These are phyloP conservation scores for Dasypogon diadema DNA, from an alignment of 2,888 invertebrate genomes.

Conservation along the genomic window DNA sequence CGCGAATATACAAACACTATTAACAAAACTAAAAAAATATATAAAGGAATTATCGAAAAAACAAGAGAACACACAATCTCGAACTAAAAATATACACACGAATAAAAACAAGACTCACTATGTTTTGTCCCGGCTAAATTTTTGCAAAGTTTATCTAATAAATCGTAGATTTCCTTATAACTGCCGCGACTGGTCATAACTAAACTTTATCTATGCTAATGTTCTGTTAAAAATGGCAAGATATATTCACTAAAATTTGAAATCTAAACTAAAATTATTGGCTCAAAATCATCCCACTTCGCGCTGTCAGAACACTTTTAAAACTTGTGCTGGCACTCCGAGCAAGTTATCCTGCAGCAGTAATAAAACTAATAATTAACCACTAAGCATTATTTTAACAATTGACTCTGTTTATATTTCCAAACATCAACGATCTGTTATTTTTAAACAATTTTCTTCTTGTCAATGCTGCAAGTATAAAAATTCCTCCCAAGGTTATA, in stretches of 20 bases:
- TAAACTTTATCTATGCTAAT: neutral
- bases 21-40: slow-evolving; percentile 21
- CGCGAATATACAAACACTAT: neutral
- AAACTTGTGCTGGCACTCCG: no score
- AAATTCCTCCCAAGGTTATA: slow-evolving; percentile 21
- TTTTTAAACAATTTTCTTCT: slow-evolving; percentile 7
- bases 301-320: slow-evolving; percentile 12
- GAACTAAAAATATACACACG: neutral
- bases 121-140: slow-evolving; percentile 58
- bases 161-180: slow-evolving; percentile 62
- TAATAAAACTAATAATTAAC: no score
- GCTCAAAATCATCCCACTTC: neutral
- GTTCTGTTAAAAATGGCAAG: slow-evolving; percentile 28
- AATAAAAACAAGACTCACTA: slow-evolving; percentile 54
- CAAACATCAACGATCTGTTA: neutral
- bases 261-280: slow-evolving; percentile 23
- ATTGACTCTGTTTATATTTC: neutral
- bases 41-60: slow-evolving; percentile 2
- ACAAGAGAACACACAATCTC: slow-evolving; percentile 22
- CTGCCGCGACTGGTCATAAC: slow-evolving; percentile 57
- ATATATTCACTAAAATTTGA: neutral
- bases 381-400: neutral
- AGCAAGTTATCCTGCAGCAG: no score
- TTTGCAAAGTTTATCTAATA: slow-evolving; percentile 62
- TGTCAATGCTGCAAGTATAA: slow-evolving; percentile 5